phyloP scores from a whole-genome alignment of 1,140 invertebrate species.

The Metopolophium dirhodum region DNA sequence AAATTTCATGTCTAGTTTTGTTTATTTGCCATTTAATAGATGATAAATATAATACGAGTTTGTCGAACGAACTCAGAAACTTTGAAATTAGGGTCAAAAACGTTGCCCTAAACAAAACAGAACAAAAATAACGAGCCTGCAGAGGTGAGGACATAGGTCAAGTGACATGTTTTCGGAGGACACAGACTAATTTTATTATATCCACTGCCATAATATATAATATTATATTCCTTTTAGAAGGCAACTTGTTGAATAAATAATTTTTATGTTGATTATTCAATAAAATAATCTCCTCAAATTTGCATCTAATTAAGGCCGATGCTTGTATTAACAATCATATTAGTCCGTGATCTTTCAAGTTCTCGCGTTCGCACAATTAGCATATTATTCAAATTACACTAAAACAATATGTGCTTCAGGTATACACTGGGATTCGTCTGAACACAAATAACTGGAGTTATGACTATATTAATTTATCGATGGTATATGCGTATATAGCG shows the following conservation, averaged over 20 bases:
- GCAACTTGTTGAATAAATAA: slow-evolving; percentile 18
- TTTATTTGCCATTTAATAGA: background rate
- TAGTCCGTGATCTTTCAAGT: background rate
- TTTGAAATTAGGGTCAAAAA: slow-evolving; percentile 30
- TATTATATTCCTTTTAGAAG: background rate
- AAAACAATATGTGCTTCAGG: background rate
- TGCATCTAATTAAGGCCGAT: background rate
- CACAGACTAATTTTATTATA: background rate
- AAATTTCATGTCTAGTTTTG: slow-evolving; percentile 13
- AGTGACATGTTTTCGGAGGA: too few relatives aligned
- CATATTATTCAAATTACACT: background rate
- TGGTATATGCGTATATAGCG: background rate
- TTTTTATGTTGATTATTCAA: background rate
- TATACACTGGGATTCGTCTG: background rate
- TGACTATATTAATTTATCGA: background rate
- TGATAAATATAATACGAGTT: background rate
- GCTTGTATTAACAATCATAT: background rate
- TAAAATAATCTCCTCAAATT: slow-evolving; percentile 1
- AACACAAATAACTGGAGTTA: background rate
- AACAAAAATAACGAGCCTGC: background rate
- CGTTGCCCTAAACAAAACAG: background rate
- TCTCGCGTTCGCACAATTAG: background rate
- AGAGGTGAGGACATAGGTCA: background rate
- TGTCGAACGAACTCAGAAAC: slow-evolving; percentile 25
- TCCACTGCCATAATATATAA: background rate